Percentiles rank a stretch among this genome's conserved stretches.
phyloP scores from a whole-genome alignment of 2,888 invertebrate genomes.

The Drosophila siamana region DNA sequence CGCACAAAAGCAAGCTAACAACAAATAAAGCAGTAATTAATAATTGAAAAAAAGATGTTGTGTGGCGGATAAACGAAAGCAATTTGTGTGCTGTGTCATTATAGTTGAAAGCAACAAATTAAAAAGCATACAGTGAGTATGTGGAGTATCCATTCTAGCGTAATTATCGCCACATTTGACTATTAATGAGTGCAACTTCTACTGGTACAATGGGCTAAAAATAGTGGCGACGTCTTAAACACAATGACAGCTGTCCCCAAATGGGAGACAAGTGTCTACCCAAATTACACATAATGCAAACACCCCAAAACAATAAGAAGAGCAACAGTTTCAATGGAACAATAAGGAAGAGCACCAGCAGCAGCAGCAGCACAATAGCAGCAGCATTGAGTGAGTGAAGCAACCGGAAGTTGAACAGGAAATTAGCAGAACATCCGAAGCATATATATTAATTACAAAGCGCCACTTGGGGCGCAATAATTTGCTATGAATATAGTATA shows the following conservation, averaged over 20 bases:
- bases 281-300: slow-evolving; percentile 27
- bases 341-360: too few species aligned
- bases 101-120: not conserved
- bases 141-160: not conserved
- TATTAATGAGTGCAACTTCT: not conserved
- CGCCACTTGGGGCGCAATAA: slow-evolving; percentile 5
- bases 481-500: slow-evolving; percentile 19
- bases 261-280: slow-evolving; percentile 56
- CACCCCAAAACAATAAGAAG: slow-evolving; percentile 38
- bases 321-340: not conserved
- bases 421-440: slow-evolving; percentile 77
- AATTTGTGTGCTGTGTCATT: not conserved
- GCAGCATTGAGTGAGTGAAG: slow-evolving; percentile 45
- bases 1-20: not conserved
- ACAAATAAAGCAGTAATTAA: not conserved
- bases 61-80: not conserved
- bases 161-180: not conserved
- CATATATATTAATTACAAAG: slow-evolving; percentile 64
- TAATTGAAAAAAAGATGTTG: not conserved
- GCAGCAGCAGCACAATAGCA: too few species aligned
- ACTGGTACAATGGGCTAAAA: not conserved
- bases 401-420: slow-evolving; percentile 71
- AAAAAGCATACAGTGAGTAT: not conserved
- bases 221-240: not conserved
- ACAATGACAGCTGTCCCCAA: slow-evolving; percentile 54